A percentile compares a stretch with the other conserved stretches of the same genome.
These are phyloP conservation scores for Drosophila auraria DNA, from an alignment of 1,140 invertebrate genomes.

Conservation along the genomic window DNA sequence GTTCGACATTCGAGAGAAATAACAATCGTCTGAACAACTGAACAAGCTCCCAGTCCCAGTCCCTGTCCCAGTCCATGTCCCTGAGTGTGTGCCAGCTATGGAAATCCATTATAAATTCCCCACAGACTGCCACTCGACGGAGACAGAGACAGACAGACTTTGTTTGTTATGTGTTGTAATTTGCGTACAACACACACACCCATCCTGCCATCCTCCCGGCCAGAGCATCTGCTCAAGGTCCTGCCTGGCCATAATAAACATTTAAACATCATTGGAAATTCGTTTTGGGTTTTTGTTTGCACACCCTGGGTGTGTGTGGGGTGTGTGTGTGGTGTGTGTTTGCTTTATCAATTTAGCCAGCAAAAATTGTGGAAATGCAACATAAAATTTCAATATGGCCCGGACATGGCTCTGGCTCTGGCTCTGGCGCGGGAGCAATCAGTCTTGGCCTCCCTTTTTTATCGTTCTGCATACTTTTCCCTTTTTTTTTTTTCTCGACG, in stretches of 20 bases:
- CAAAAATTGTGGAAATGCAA: conserved; percentile 52
- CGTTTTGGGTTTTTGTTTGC: conserved; percentile 58
- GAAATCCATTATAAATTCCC: conserved; percentile 76
- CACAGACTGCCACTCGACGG: conserved; percentile 40
- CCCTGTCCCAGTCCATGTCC: not conserved
- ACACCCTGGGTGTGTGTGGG: not conserved
- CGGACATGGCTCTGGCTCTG: conserved; percentile 5
- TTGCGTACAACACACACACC: conserved; percentile 56
- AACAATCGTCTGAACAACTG: conserved; percentile 44
- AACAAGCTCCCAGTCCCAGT: conserved; percentile 4
- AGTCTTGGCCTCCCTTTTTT: conserved; percentile 11
- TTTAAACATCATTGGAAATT: conserved; percentile 77
- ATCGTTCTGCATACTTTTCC: conserved; percentile 1
- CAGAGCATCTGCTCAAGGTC: conserved; percentile 26
- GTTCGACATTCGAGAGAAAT: conserved; percentile 48
- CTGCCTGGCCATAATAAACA: conserved; percentile 58
- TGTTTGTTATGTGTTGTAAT: conserved; percentile 78
- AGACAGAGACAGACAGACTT: conserved; percentile 49
- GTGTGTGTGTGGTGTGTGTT: conserved; percentile 29
- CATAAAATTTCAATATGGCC: conserved; percentile 55
- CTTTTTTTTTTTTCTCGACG: not conserved
- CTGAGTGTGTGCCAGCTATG: conserved; percentile 18
- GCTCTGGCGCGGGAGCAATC: conserved; percentile 20
- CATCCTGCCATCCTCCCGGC: not conserved
- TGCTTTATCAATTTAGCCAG: conserved; percentile 70